These are phyloP conservation scores for Harpagifer antarcticus DNA, from an alignment of 2,797 vertebrate species.

Conservation along the genomic window DNA sequence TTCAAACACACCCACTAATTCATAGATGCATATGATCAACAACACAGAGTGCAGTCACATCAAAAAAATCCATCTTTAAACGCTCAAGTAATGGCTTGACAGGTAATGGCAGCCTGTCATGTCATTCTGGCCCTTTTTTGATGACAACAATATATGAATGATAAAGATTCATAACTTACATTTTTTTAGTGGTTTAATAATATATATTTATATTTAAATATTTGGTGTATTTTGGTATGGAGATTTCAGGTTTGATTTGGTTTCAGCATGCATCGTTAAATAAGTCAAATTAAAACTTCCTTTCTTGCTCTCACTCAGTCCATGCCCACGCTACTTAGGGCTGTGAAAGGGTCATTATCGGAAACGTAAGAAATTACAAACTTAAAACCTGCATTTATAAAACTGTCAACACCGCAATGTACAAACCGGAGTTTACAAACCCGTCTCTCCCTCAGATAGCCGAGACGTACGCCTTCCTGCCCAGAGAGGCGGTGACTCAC, in stretches of 20 bases:
- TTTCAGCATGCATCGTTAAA: no score
- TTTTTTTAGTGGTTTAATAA: constrained; percentile 7
- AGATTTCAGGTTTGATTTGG: no score
- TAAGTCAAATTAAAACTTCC: no score
- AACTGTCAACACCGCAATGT: no score
- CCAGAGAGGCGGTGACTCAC: constrained; percentile 95
- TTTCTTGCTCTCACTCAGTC: background rate
- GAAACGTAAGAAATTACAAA: no score
- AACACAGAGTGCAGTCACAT: background rate
- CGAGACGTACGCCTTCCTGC: constrained; percentile 97
- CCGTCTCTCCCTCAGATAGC: constrained; percentile 87
- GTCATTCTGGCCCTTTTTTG: background rate
- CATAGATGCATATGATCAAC: background rate
- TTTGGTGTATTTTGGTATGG: no score
- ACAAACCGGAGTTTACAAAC: constrained; percentile 22
- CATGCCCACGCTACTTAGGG: no score
- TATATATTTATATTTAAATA: background rate
- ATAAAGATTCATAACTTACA: background rate
- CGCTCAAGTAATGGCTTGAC: background rate
- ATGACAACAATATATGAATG: background rate
- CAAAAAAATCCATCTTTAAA: background rate
- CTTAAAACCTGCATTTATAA: no score
- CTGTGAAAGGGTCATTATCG: no score
- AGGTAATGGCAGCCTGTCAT: background rate
- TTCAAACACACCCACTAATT: constrained; percentile 1